Evolutionary conservation across 2,888 invertebrate genomes (phyloP), one percentile per base, ranked within the genome.

Genomic region (Drosophila hawaiiensis): DNA sequence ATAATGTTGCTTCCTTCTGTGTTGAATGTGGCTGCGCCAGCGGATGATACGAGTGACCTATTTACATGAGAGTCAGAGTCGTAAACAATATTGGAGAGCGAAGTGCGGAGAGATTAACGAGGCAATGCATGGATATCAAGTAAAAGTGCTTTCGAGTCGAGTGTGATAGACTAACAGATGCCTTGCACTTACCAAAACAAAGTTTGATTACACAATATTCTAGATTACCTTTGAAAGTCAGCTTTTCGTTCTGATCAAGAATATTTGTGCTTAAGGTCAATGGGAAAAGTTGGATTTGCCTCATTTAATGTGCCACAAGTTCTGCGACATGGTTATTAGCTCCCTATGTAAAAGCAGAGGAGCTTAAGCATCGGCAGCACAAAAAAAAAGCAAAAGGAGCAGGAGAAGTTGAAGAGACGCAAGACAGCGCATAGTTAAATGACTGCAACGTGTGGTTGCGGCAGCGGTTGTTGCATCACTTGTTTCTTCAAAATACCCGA

Each of bases 391-490:
- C 16, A 28, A 37, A 25, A 19, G 19, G 3, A 37, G 54, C 10
- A 37, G 55, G 6, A n/a, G 1, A 29, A n/a, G n/a, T n/a, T 19
- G 22, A 58, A 43, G 16, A 16, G 41, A 22, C 10, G 56, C n/a
- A n/a, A n/a, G n/a, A 10, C 41, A n/a, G n/a, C 56, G 19, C 55
- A 29, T 56, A 41, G 56, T 29, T 14, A 55, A 55, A n/a, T 56
- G 28, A 39, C 6, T 37, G 14, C 55, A 56, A 28, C 16, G 22
- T 54, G 14, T n/a, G 25, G n/a, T 56, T 39, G 56, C 14, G n/a
- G 28, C 25, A 28, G 12, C 28, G 14, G 2, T 37, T 58, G 67
- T 79, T 79, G 70, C 80, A 67, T 80, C 77, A 80, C 62, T 67
- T 43, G 69, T 59, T 77, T 77, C 73, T 64, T 35, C 28, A 54